Evolutionary conservation across 2,113 vertebrate genomes (phyloP), one percentile per base, ranked within the genome.

Genomic region (Barbus barbus): DNA sequence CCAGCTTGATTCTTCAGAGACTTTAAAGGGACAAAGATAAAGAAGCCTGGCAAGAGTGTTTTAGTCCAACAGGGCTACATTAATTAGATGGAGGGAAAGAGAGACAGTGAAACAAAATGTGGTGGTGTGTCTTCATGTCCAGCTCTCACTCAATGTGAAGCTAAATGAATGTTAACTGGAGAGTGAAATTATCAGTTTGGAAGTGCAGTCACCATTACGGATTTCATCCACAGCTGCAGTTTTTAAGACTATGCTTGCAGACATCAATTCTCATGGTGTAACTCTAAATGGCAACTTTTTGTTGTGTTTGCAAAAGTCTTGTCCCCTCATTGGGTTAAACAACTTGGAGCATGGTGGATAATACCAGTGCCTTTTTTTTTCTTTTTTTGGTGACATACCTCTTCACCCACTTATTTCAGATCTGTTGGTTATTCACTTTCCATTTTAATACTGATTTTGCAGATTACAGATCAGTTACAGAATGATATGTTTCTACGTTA

Each of bases 171-270:
- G 41, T 81, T 67, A 65, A 81, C 61, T 33, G 58, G 77, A 63
- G 58, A 79, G 58, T 63, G 60, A 81, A 69, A 81, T 81, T 69
- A 69, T 81, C 13, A 51, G 78, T 69, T 51, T 67, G 44, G 41
- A 80, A 67, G 38, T 63, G 24, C 78, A 65, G 78, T 81, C 41
- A 53, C 60, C 24, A 61, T 51, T 76, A 61, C 31, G 12, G 41
- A 36, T 51, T 65, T 67, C 9, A 22, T 81, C 26, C 78, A 65
- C 60, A 69, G 78, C 78, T 81, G 60, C 41, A 14, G 4, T 31
- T 69, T 65, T 78, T 51, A 69, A 69, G 61, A 67, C 12, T 48
- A 51, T 31, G 6, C 41, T 51, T 69, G 24, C 9, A 33, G 14
- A 14, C 77, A n/a, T 20, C 67, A 28, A 4, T 48, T 48, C 1